phyloP scores from a whole-genome alignment of 2,113 vertebrate species.

The Gallinago jamesoni region DNA sequence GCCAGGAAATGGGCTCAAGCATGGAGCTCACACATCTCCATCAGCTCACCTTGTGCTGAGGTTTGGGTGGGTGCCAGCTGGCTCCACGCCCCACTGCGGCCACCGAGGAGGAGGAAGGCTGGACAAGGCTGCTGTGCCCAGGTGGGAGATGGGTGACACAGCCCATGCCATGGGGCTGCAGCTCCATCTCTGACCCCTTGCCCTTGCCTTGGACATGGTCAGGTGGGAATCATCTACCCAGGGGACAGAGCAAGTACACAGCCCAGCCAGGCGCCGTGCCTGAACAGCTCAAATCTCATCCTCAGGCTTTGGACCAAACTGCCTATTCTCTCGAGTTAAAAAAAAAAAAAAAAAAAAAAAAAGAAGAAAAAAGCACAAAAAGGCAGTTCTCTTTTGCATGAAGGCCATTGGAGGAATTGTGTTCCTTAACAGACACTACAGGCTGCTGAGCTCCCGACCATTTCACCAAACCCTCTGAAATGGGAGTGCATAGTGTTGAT shows the following conservation, averaged over 20 bases:
- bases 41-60: fast-evolving
- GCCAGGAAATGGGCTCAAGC: neutral
- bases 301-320: neutral
- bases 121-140: neutral
- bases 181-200: neutral
- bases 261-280: neutral
- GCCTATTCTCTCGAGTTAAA: neutral
- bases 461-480: neutral
- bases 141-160: neutral
- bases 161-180: fast-evolving
- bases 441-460: fast-evolving
- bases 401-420: neutral
- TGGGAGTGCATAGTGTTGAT: neutral
- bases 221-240: neutral
- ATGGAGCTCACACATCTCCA: neutral
- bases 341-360: neutral
- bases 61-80: neutral
- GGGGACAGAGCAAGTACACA: neutral
- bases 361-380: neutral
- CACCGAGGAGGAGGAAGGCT: neutral
- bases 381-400: neutral
- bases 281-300: neutral
- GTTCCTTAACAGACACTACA: neutral
- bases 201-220: fast-evolving
- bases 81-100: fast-evolving